A percentile compares a stretch with the other conserved stretches of the same genome.
These are phyloP conservation scores for Panagrolaimus sp. DNA, from an alignment of 1,140 invertebrate species.

Conservation along the genomic window DNA sequence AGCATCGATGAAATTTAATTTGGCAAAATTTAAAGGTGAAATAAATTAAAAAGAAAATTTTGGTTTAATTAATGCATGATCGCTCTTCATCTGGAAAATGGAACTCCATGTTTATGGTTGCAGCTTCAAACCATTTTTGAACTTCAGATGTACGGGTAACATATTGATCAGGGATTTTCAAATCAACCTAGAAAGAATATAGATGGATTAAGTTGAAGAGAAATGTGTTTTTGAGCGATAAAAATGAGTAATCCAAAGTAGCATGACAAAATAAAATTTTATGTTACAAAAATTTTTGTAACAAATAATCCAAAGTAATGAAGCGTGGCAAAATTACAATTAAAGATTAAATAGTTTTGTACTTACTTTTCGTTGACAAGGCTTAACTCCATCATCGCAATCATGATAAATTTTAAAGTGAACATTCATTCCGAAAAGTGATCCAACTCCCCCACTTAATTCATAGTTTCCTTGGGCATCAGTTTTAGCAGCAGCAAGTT, in stretches of 20 bases:
- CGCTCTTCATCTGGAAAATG: constrained; percentile 45
- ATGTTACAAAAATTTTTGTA: no score
- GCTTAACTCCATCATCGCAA: constrained; percentile 36
- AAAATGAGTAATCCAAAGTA: no score
- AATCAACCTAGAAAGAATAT: constrained; percentile 25
- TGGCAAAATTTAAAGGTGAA: no score
- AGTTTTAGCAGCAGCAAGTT: constrained; percentile 38
- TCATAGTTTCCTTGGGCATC: constrained; percentile 42
- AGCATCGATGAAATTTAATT: no score
- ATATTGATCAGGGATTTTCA: constrained; percentile 41
- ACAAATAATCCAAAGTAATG: no score
- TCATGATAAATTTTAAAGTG: constrained; percentile 37
- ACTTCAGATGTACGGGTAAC: constrained; percentile 34
- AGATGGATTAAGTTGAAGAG: no score
- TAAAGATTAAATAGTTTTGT: constrained; percentile 37
- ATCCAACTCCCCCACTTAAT: constrained; percentile 37
- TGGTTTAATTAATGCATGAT: constrained; percentile 41
- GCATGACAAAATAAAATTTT: no score
- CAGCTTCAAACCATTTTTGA: constrained; percentile 50
- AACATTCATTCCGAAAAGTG: constrained; percentile 41
- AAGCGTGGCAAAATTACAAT: no score
- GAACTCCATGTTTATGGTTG: constrained; percentile 51
- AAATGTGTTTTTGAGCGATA: no score
- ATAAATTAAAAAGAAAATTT: no score
- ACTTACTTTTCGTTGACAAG: constrained; percentile 40